Percentiles rank a stretch among this genome's conserved stretches.
Conservation (phyloP, 2,888 invertebrate species). For the Acleris cristana region DNA sequence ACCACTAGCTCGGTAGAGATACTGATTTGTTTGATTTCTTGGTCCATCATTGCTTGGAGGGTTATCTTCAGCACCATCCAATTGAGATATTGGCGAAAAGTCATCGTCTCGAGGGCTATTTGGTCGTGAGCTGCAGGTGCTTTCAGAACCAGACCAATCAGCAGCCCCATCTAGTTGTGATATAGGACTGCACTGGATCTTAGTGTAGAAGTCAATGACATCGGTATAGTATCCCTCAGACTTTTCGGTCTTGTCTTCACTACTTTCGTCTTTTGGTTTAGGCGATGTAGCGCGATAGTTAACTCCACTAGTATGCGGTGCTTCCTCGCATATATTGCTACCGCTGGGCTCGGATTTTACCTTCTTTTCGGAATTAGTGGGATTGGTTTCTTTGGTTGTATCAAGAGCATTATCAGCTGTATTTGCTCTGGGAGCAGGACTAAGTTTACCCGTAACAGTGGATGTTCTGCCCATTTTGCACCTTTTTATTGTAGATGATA, state of each 20-base stretch:
- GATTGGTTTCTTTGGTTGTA: conserved; percentile 65
- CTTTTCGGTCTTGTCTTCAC: conserved; percentile 67
- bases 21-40: conserved; percentile 71
- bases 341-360: conserved; percentile 61
- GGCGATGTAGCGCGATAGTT: conserved; percentile 71
- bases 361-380: conserved; percentile 61
- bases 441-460: conserved; percentile 72
- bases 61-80: conserved; percentile 88
- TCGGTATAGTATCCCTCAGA: conserved; percentile 75
- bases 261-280: conserved; percentile 69
- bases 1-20: conserved; percentile 76
- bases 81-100: conserved; percentile 84
- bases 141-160: conserved; percentile 86
- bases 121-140: conserved; percentile 76
- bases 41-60: conserved; percentile 62
- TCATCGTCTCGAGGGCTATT: conserved; percentile 70
- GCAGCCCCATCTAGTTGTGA: conserved; percentile 88
- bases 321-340: conserved; percentile 63
- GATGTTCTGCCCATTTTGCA: conserved; percentile 85
- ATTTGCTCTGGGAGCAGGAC: conserved; percentile 67
- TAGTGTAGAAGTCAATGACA: conserved; percentile 81
- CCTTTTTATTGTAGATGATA: conserved; percentile 86
- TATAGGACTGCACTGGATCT: conserved; percentile 83
- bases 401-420: conserved; percentile 65
- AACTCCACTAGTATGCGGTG: conserved; percentile 73